Conservation (phyloP, 2,113 vertebrate species). For the Gymnarchus niloticus region DNA sequence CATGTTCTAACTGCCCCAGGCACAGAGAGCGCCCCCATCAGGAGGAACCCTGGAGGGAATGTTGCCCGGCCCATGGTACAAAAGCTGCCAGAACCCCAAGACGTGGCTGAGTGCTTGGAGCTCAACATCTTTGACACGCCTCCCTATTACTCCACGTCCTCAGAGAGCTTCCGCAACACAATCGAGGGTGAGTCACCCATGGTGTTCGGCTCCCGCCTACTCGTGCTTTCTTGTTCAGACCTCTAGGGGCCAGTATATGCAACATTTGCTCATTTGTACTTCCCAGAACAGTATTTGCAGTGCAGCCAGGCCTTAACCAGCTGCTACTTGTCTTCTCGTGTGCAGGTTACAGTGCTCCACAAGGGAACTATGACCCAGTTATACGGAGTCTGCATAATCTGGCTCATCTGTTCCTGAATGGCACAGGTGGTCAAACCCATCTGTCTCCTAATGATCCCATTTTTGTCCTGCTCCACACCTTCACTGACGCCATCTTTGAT, state of each 20-base stretch:
- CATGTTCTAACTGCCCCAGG: constrained; percentile 48
- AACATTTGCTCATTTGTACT: background rate
- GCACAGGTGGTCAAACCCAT: constrained; percentile 92
- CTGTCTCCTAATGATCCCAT: constrained; percentile 95
- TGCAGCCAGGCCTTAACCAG: background rate
- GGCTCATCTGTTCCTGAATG: constrained; percentile 93
- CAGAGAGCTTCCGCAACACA: constrained; percentile 90
- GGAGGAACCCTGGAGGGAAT: constrained; percentile 89
- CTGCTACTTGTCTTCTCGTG: background rate
- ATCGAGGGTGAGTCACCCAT: constrained; percentile 71
- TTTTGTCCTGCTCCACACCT: constrained; percentile 91
- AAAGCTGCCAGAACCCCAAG: constrained; percentile 81
- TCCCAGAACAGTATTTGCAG: background rate
- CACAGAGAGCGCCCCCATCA: constrained; percentile 78
- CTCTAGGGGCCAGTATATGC: background rate
- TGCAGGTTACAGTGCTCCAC: constrained; percentile 85
- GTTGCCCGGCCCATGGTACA: constrained; percentile 89
- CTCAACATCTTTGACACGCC: constrained; percentile 83
- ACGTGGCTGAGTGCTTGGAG: constrained; percentile 82
- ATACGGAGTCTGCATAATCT: constrained; percentile 93
- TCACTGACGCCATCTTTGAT: constrained; percentile 92
- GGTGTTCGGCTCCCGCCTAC: background rate
- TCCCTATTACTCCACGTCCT: constrained; percentile 91
- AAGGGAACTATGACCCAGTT: constrained; percentile 81
- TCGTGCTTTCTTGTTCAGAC: background rate